These are phyloP conservation scores for Gari tellinella DNA, from an alignment of 2,888 invertebrate genomes.

Conservation along the genomic window DNA sequence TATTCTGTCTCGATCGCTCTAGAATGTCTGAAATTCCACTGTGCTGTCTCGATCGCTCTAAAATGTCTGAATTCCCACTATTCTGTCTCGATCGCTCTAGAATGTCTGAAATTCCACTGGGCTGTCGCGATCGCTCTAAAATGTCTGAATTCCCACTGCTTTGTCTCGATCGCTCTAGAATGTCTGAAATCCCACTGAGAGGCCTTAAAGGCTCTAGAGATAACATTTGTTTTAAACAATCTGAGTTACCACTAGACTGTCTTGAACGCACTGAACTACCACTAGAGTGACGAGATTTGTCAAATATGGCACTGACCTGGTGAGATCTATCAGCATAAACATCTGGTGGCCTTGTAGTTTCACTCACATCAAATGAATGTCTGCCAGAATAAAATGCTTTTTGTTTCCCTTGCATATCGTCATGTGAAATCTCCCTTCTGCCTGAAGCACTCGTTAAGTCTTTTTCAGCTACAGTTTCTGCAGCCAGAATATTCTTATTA, in stretches of 20 bases:
- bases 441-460: too few relatives aligned
- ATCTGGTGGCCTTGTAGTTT: too few relatives aligned
- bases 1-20: slow-evolving; percentile 48
- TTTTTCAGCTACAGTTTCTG: too few relatives aligned
- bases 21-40: slow-evolving; percentile 57
- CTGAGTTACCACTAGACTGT: slow-evolving; percentile 15
- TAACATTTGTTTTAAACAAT: too few relatives aligned
- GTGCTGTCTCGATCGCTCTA: slow-evolving; percentile 47
- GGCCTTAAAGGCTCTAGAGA: slow-evolving; percentile 8
- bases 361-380: too few relatives aligned
- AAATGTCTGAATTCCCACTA: slow-evolving; percentile 55
- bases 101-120: slow-evolving; percentile 56
- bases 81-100: slow-evolving; percentile 48
- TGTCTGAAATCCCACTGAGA: slow-evolving; percentile 35
- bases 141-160: slow-evolving; percentile 54
- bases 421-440: too few relatives aligned
- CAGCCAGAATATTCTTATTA: too few relatives aligned
- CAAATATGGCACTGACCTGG: slow-evolving; percentile 17
- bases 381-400: too few relatives aligned
- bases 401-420: too few relatives aligned
- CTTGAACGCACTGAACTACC: slow-evolving; percentile 26
- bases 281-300: slow-evolving; percentile 36
- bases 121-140: slow-evolving; percentile 49
- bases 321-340: slow-evolving; percentile 1
- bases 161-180: slow-evolving; percentile 42